phyloP scores from a whole-genome alignment of 2,113 vertebrate species.

The Chauna torquata region DNA sequence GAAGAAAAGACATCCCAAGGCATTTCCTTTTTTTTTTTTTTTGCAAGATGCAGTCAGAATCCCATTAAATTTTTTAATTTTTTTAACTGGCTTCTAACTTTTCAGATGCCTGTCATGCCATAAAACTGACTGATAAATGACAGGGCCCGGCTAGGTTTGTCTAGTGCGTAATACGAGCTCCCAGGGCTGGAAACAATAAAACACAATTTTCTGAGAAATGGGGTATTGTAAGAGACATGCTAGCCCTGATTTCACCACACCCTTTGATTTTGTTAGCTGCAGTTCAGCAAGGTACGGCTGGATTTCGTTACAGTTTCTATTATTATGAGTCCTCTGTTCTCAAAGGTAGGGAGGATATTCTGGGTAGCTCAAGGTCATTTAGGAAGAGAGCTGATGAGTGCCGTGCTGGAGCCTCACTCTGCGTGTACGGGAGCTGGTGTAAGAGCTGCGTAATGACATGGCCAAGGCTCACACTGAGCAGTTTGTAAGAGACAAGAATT shows the following conservation, averaged over 20 bases:
- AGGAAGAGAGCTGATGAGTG: not conserved
- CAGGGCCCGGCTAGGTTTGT: conserved; percentile 4
- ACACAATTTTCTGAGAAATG: conserved; percentile 44
- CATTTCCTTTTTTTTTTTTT: not conserved
- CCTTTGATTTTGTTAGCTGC: not conserved
- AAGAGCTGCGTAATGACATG: accelerated
- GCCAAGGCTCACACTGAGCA: not conserved
- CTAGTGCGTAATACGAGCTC: conserved; percentile 23
- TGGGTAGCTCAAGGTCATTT: not conserved
- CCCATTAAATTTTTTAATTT: conserved; percentile 5
- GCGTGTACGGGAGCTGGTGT: not conserved
- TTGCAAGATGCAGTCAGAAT: not conserved
- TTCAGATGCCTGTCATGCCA: not conserved
- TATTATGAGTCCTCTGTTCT: not conserved
- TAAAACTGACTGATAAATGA: conserved; percentile 33
- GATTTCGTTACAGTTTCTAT: not conserved
- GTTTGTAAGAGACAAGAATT: not conserved
- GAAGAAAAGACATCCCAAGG: conserved; percentile 4
- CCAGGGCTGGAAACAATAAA: conserved; percentile 66
- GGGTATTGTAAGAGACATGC: not conserved
- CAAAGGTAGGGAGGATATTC: not conserved
- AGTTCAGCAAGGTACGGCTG: not conserved
- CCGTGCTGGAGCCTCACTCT: not conserved
- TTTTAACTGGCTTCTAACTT: conserved; percentile 38
- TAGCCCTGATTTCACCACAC: not conserved